Percentiles rank a stretch among this genome's conserved stretches.
Conservation (phyloP, 2,888 invertebrate species). For the Brachylomia viminalis region DNA sequence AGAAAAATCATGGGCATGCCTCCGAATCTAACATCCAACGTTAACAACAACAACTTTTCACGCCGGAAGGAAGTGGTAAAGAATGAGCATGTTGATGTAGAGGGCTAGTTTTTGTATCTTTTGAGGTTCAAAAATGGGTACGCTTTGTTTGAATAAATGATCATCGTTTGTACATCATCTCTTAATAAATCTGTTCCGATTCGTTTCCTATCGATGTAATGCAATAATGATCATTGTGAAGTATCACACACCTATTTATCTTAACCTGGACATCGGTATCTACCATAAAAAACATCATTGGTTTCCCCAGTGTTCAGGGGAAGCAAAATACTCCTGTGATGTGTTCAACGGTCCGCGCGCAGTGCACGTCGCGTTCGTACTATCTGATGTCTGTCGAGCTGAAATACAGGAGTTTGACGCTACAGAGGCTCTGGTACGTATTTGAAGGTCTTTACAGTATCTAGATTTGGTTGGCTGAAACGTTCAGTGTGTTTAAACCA, state of each 20-base stretch:
- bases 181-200: too few relatives aligned
- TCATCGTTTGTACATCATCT: not conserved
- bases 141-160: not conserved
- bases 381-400: conserved; percentile 89
- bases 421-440: conserved; percentile 91
- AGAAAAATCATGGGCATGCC: too few relatives aligned
- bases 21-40: not conserved
- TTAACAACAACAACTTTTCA: too few relatives aligned
- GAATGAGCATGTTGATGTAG: not conserved
- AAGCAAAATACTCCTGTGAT: conserved; percentile 92
- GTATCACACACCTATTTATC: not conserved
- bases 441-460: not conserved
- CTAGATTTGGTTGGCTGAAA: not conserved
- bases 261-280: not conserved
- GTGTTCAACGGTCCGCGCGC: conserved; percentile 89
- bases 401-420: conserved; percentile 91
- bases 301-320: conserved; percentile 91
- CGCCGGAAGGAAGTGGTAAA: not conserved
- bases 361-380: conserved; percentile 92
- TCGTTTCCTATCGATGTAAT: not conserved
- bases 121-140: not conserved
- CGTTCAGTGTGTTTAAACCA: not conserved
- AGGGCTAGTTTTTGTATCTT: not conserved
- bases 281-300: not conserved
- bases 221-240: not conserved